Base-by-base conservation (phyloP, 2,113 vertebrate species). In the Peromyscus maniculatus region DNA sequence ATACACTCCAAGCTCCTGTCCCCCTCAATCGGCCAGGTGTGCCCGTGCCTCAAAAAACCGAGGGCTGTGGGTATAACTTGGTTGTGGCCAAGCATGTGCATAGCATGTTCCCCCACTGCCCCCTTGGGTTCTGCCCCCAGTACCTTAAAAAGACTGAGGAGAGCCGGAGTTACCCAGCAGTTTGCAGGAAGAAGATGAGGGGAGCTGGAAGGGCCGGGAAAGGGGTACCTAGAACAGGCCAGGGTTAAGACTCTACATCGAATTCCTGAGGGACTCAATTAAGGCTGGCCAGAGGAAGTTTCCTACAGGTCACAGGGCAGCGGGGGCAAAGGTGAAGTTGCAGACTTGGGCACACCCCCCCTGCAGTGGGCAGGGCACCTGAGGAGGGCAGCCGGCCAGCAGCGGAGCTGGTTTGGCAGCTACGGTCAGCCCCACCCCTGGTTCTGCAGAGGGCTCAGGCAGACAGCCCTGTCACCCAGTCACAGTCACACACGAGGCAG, bases 371-470 rank as follows among this genome's bases (percentile, higher is more conserved):
- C 91, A 88, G 82, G 24, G 86, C 89, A 96, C 95, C 93, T 89
- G 59, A 57, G 78, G 11, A 87, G 87, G 96, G 94, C 10, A 33
- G 91, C 0, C 46, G 3, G 13, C 55, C 67, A n/a, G 93, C 87
- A 72, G 96, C n/a, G 21, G 69, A 94, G 96, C 97, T 91, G 97
- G 97, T 95, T 94, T 95, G 94, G 92, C 84, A 93, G 62, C 93
- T 80, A 33, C 19, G 31, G 72, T 55, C 64, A 80, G 88, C 91
- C 91, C 84, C 86, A 78, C 92, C 94, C 87, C 82, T 91, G 83
- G 55, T 15, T 93, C 72, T 88, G 80, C 91, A 75, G 24, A 64
- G 72, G 82, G 46, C 59, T 59, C 31, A 8, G n/a, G 90, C 77
- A 55, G 33, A 66, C 1, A 22, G 64, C 83, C 36, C 8, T 0